Conservation (phyloP, 2,888 invertebrate species). For the Scaptomyza tumidula region DNA sequence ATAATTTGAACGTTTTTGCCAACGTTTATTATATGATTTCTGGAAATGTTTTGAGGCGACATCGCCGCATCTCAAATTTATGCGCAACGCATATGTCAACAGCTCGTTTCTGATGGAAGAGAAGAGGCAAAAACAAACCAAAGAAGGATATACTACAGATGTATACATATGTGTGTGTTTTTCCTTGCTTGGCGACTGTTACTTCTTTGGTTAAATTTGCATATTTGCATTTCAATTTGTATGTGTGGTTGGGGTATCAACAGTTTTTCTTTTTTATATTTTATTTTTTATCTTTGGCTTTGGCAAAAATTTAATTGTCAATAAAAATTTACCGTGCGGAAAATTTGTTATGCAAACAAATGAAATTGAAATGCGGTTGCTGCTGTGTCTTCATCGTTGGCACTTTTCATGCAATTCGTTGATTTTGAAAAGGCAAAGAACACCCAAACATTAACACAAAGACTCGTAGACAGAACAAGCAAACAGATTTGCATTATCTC, state of each 20-base stretch:
- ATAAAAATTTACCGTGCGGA: constrained; percentile 83
- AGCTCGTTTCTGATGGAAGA: constrained; percentile 47
- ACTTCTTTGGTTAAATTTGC: constrained; percentile 62
- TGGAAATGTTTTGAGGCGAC: constrained; percentile 68
- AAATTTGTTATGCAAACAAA: constrained; percentile 83
- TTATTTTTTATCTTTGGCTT: constrained; percentile 39
- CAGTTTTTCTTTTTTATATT: constrained; percentile 29
- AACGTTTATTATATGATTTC: constrained; percentile 74
- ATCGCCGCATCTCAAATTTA: constrained; percentile 60
- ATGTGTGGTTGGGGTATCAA: constrained; percentile 27
- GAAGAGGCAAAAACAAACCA: constrained; percentile 5
- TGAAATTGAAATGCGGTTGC: constrained; percentile 70
- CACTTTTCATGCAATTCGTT: constrained; percentile 47
- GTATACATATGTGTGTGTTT: constrained; percentile 10
- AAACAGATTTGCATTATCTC: constrained; percentile 45
- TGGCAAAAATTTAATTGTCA: constrained; percentile 79
- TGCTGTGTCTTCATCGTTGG: constrained; percentile 38
- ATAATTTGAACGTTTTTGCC: constrained; percentile 67
- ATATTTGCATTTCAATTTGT: constrained; percentile 76
- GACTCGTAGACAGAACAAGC: constrained; percentile 8
- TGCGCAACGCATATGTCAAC: constrained; percentile 78
- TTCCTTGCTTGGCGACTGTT: constrained; percentile 57
- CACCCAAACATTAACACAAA: constrained; percentile 20
- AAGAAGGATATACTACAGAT: constrained; percentile 26
- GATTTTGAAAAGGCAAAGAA: constrained; percentile 32